Evolutionary conservation across 2,888 invertebrate species (phyloP).

Genomic region (Caenorhabditis panamensis): DNA sequence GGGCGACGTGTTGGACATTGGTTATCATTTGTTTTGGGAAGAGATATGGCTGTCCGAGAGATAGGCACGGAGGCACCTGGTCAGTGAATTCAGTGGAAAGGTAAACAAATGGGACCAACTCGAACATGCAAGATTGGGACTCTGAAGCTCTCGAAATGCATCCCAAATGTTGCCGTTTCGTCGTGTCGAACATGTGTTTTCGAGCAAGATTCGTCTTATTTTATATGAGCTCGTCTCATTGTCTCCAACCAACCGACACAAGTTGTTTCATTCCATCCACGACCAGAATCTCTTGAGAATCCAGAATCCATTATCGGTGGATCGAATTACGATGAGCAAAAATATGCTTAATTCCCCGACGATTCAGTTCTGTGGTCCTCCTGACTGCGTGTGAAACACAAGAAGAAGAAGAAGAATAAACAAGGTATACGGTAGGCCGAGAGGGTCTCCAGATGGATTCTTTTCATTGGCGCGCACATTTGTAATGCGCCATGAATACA

Average conservation of each 20-base stretch:
- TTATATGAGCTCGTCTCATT: constrained; percentile 28
- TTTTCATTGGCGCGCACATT: constrained; percentile 54
- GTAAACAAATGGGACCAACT: no score
- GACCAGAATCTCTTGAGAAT: background rate
- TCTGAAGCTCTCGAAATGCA: constrained; percentile 20
- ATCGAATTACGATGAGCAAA: constrained; percentile 55
- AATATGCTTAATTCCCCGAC: constrained; percentile 55
- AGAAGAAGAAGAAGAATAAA: constrained; percentile 54
- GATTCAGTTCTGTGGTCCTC: constrained; percentile 6
- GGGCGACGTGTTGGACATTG: constrained; percentile 44
- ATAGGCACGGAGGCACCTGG: constrained; percentile 7
- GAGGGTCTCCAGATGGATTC: constrained; percentile 20
- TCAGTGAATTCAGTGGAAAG: background rate
- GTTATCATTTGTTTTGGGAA: constrained; percentile 56
- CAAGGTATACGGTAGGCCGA: constrained; percentile 53
- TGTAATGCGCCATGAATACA: constrained; percentile 56
- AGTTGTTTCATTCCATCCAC: constrained; percentile 5
- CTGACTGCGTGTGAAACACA: constrained; percentile 56
- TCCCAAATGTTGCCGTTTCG: constrained; percentile 50
- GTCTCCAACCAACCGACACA: no score
- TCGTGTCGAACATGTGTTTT: constrained; percentile 44
- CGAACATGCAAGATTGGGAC: constrained; percentile 12
- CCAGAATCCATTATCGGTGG: constrained; percentile 50
- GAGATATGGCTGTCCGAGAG: constrained; percentile 28
- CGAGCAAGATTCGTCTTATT: constrained; percentile 18